Evolutionary conservation across 2,797 vertebrate genomes (phyloP), one percentile per base, ranked within the genome.

Genomic region (Sebastolobus alascanus): DNA sequence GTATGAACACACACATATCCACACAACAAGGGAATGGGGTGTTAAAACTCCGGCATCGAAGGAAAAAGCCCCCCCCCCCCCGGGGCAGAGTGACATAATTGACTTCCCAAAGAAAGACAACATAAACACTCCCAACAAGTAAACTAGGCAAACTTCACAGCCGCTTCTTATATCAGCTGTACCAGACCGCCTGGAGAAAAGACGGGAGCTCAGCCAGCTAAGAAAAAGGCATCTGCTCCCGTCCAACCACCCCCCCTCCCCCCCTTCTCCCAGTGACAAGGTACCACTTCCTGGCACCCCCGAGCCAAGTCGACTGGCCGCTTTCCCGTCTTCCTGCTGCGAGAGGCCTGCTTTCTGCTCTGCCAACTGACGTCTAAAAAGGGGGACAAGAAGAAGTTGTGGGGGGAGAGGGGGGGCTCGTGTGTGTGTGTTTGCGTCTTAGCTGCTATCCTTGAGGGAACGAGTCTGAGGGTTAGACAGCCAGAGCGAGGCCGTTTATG

Each of bases 201-300:
- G 69, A 78, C 33, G 5, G 38, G 27, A 9, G 68, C 78, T 65
- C 76, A 72, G 90, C 86, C 86, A 87, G 77, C 82, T 82, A 79
- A 85, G 75, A 83, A 88, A 90, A 91, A 90, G 87, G 77, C 90
- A 89, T 93, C 87, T 93, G 91, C 85, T 90, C 83, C 80, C 77
- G 75, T 86, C 83, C 84, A 76, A 75, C 76, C 83, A 16, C 90
- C 88, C 79, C 25, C 25, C 25, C 25, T 25, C 25, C 25, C 25
- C 25, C 85, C 80, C 31, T 50, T 75, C 89, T 79, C 60, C 74
- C 81, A 69, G 67, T 84, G 87, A 91, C 71, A 71, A 90, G 86
- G 75, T 79, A 87, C 68, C 80, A 78, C 90, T 90, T 91, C 76
- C 86, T 87, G 82, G 87, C 80, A 4, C 20, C 50, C 9, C 78